Evolutionary conservation across 2,888 invertebrate genomes (phyloP).

Genomic region (Brenthis hecate): DNA sequence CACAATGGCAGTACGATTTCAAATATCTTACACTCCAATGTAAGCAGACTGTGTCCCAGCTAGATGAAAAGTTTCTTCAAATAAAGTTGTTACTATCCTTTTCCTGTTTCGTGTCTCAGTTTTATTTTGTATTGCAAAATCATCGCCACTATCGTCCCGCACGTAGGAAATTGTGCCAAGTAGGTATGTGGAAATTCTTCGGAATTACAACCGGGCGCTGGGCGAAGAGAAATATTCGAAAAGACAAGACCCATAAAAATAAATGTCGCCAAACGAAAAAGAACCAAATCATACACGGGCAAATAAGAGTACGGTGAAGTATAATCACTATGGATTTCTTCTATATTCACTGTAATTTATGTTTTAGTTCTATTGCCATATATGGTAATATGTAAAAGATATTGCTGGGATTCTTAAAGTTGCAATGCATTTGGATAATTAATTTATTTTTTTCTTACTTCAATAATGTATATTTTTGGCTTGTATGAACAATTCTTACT

Average conservation of each 20-base stretch:
- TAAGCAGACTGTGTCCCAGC: constrained; percentile 36
- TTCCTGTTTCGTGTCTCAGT: constrained; percentile 46
- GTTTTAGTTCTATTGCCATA: not conserved
- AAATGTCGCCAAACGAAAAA: constrained; percentile 59
- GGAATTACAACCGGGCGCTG: constrained; percentile 54
- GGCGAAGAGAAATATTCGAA: constrained; percentile 60
- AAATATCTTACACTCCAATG: constrained; percentile 48
- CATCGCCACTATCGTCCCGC: constrained; percentile 43
- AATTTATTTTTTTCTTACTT: constrained; percentile 8
- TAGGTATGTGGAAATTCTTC: constrained; percentile 58
- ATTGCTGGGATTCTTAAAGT: not conserved
- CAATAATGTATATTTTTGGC: constrained; percentile 33
- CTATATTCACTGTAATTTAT: constrained; percentile 4
- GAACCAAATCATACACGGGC: constrained; percentile 47
- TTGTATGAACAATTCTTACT: constrained; percentile 31
- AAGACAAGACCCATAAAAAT: constrained; percentile 66
- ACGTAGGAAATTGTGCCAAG: constrained; percentile 52
- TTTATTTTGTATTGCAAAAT: constrained; percentile 46
- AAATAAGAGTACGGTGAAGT: constrained; percentile 54
- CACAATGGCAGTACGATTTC: constrained; percentile 48
- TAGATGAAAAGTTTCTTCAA: constrained; percentile 38
- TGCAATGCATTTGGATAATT: not conserved
- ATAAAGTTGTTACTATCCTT: constrained; percentile 45
- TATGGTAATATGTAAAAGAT: not conserved
- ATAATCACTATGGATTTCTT: constrained; percentile 20